phyloP scores from a whole-genome alignment of 2,888 invertebrate genomes.

The Drosophila emarginata region DNA sequence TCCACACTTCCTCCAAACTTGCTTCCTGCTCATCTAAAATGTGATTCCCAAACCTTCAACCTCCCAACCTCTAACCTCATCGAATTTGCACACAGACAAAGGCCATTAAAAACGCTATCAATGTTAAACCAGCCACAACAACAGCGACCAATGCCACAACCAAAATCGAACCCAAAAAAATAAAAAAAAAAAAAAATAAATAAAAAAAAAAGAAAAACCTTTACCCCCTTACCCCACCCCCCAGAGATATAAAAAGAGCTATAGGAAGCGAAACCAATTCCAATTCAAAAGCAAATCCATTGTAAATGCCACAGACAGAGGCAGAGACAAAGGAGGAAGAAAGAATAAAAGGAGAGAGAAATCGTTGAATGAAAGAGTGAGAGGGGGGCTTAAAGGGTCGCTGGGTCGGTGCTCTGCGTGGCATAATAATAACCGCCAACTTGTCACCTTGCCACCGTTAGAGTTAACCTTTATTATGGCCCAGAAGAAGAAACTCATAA shows the following conservation, averaged over 20 bases:
- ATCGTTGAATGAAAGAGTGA: neutral
- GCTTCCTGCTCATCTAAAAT: neutral
- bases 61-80: conserved; percentile 39
- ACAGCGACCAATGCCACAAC: conserved; percentile 7
- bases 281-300: conserved; percentile 63
- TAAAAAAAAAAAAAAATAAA: conserved; percentile 7
- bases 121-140: conserved; percentile 37
- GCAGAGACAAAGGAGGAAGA: neutral
- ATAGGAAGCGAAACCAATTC: conserved; percentile 37
- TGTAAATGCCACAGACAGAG: conserved; percentile 47
- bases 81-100: conserved; percentile 53
- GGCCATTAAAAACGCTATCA: conserved; percentile 76
- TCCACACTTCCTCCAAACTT: conserved; percentile 41
- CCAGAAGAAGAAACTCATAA: conserved; percentile 52
- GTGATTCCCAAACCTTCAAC: conserved; percentile 3
- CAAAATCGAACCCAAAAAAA: conserved; percentile 34
- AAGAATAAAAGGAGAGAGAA: too few relatives aligned
- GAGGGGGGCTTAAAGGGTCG: neutral
- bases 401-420: conserved; percentile 40
- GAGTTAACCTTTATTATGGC: conserved; percentile 54
- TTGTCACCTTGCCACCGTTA: conserved; percentile 64
- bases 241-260: neutral
- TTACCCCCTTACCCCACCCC: too few relatives aligned
- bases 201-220: neutral
- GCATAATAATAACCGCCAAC: conserved; percentile 77